A percentile compares a stretch with the other conserved stretches of the same genome.
phyloP scores from a whole-genome alignment of 64 coral and sea anemone species.

The Actinia tenebrosa region DNA sequence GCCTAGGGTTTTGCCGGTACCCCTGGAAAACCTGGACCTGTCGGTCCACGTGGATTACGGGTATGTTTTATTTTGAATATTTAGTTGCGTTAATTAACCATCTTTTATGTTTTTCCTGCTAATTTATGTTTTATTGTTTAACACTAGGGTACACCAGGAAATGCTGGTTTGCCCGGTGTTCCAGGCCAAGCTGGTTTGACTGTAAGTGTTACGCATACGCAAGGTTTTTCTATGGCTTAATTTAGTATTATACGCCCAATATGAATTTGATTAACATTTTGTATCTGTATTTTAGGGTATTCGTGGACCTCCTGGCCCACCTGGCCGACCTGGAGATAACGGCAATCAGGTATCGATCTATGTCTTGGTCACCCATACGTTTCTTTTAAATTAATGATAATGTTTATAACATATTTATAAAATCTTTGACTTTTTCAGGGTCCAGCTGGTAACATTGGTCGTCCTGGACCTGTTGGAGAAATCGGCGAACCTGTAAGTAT shows the following conservation, averaged over 20 bases:
- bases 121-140: neutral
- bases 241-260: neutral
- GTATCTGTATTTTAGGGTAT: constrained; percentile 33
- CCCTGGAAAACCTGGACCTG: constrained; percentile 1
- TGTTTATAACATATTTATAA: neutral
- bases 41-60: constrained; percentile 23
- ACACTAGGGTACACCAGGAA: constrained; percentile 29
- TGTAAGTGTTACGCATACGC: constrained; percentile 6
- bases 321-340: constrained; percentile 38
- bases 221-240: neutral
- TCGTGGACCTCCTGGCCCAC: constrained; percentile 37
- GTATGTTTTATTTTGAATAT: neutral
- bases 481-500: constrained; percentile 37
- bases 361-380: no score
- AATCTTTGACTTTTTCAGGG: constrained; percentile 1
- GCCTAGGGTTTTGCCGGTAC: neutral
- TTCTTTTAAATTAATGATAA: neutral
- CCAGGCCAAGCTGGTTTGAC: constrained; percentile 44
- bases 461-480: constrained; percentile 36
- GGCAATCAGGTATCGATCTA: constrained; percentile 34
- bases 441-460: constrained; percentile 25
- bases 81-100: neutral
- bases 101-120: neutral
- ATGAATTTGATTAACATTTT: neutral
- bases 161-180: constrained; percentile 37